phyloP scores from a whole-genome alignment of 1,140 invertebrate genomes.

The Bombus consobrinus region DNA sequence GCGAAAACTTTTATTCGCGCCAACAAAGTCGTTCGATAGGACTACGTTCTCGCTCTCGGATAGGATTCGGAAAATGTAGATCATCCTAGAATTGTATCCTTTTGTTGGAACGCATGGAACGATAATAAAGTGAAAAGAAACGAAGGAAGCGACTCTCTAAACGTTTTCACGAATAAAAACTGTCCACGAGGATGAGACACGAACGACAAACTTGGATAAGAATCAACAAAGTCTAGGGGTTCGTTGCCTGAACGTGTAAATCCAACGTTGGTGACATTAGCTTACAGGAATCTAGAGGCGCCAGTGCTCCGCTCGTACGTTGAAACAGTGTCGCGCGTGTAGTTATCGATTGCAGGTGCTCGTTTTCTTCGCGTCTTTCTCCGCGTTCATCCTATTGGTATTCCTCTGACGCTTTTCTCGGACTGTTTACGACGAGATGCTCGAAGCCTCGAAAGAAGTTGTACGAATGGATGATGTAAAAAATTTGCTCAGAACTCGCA shows the following conservation, averaged over 20 bases:
- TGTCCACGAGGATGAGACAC: background rate
- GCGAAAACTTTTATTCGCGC: background rate
- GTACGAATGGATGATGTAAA: background rate
- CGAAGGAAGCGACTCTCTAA: slow-evolving; percentile 60
- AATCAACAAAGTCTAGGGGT: background rate
- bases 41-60: background rate
- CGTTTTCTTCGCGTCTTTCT: background rate
- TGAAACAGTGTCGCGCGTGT: background rate
- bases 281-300: background rate
- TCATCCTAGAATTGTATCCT: background rate
- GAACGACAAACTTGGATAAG: background rate
- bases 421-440: too few relatives aligned
- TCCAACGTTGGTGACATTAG: background rate
- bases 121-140: background rate
- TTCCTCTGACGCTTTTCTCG: background rate
- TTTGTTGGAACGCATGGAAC: background rate
- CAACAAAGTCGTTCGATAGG: background rate
- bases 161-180: slow-evolving; percentile 75
- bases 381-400: background rate
- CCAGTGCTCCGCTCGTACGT: background rate
- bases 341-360: background rate
- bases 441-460: background rate
- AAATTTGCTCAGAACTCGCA: background rate
- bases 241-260: background rate
- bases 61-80: too few relatives aligned